Evolutionary conservation across 1,140 invertebrate genomes (phyloP), one percentile per base, ranked within the genome.

Genomic region (Drosophila leontia): DNA sequence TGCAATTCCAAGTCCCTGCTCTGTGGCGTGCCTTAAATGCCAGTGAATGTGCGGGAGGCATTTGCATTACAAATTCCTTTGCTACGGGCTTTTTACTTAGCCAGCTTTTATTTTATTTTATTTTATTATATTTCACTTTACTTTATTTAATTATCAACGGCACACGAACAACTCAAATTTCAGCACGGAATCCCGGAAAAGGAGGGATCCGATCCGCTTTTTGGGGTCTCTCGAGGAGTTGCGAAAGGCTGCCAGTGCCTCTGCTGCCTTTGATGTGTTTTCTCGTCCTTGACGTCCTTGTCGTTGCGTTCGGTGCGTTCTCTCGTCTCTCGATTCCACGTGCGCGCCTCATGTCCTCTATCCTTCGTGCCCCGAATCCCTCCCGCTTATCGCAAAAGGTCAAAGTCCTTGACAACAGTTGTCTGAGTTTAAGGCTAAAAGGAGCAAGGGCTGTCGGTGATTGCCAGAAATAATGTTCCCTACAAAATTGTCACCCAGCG

Each of bases 351-450:
- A 41, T 63, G 12, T 32, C 48, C 48, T 51, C 29, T 23, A 34
- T 62, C 65, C 67, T 53, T 32, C n/a, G 29, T 35, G 41, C 26
- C 35, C 29, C 23, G 29, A n/a, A n/a, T 44, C 35, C 15, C 37
- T 55, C 7, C 44, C 44, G 26, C 50, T 59, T 65, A 50, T 15
- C 55, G 9, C 35, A 61, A 65, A 82, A 78, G 68, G 82, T 78
- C 75, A 71, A 71, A 70, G 48, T 59, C 65, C 84, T 75, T 87
- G 74, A 68, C 84, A 88, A 88, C 84, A 80, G 64, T 77, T 78
- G 64, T 56, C 44, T 32, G 29, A 57, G 48, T 50, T 53, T 47
- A 41, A 26, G 39, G 53, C 32, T 41, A 56, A 56, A 56, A 56
- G 53, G 53, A 29, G 11, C 50, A n/a, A 57, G 55, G 32, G 12